phyloP scores from a whole-genome alignment of 1,140 invertebrate genomes.

The Hylaeus anthracinus region DNA sequence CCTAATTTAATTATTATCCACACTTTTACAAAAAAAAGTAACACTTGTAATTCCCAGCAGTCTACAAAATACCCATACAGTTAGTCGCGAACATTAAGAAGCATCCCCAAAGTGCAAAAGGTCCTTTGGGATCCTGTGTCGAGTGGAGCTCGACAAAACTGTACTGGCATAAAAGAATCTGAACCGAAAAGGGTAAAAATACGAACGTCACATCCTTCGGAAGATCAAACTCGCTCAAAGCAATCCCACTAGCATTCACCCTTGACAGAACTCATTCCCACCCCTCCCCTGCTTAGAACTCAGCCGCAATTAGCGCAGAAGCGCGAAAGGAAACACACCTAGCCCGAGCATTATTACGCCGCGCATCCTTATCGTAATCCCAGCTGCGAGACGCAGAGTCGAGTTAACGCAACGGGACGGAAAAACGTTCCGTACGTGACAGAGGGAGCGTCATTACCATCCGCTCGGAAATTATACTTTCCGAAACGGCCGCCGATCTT shows the following conservation, averaged over 20 bases:
- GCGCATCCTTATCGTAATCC: neutral
- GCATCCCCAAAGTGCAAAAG: too few relatives aligned
- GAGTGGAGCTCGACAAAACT: too few relatives aligned
- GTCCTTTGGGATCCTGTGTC: too few relatives aligned
- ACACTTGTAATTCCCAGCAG: too few relatives aligned
- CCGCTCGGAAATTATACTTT: conserved; percentile 33
- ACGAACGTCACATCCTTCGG: too few relatives aligned
- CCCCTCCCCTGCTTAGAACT: neutral
- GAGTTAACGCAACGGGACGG: neutral
- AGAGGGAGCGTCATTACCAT: conserved; percentile 19
- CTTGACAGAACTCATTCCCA: neutral
- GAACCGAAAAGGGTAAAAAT: too few relatives aligned
- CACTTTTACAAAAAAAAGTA: too few relatives aligned
- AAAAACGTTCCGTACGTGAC: conserved; percentile 17
- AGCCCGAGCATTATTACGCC: neutral
- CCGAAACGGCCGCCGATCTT: conserved; percentile 30
- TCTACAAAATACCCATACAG: too few relatives aligned
- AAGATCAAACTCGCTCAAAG: neutral
- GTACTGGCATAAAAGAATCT: too few relatives aligned
- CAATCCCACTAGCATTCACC: neutral
- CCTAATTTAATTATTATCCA: too few relatives aligned
- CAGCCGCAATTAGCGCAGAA: conserved; percentile 6
- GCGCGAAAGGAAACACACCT: neutral
- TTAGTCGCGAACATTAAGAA: too few relatives aligned
- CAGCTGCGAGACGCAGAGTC: neutral